Percentiles rank a stretch among this genome's conserved stretches.
These are phyloP conservation scores for Ridgeia piscesae DNA, from an alignment of 1,140 invertebrate genomes.

Conservation along the genomic window DNA sequence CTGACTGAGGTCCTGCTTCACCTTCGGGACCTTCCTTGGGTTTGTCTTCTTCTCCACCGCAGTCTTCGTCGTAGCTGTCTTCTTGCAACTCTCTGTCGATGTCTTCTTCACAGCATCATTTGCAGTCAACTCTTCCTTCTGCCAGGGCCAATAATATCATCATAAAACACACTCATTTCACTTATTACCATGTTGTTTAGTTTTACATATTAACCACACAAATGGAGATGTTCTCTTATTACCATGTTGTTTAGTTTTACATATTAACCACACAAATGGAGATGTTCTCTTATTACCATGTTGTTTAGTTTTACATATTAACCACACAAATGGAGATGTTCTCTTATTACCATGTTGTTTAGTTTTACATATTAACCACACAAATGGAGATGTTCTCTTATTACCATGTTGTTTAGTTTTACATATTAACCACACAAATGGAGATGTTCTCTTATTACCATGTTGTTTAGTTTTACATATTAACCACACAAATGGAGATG, in stretches of 20 bases:
- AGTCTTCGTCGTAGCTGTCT: not conserved
- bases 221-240: not conserved
- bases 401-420: too few species aligned
- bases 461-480: too few species aligned
- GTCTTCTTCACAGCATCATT: not conserved
- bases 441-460: too few species aligned
- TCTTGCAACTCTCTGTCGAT: not conserved
- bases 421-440: too few species aligned
- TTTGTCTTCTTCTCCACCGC: not conserved
- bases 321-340: not conserved
- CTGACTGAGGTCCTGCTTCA: constrained; percentile 43
- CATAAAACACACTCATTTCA: not conserved
- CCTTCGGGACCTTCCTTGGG: constrained; percentile 18
- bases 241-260: not conserved
- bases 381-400: not conserved
- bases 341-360: not conserved
- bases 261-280: not conserved
- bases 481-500: too few species aligned
- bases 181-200: not conserved
- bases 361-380: constrained; percentile 13
- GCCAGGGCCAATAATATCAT: not conserved
- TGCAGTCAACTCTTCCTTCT: not conserved
- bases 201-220: constrained; percentile 13
- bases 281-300: not conserved
- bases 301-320: constrained; percentile 12